Evolutionary conservation across 2,888 invertebrate species (phyloP).

Genomic region (Pilophorus perplexus): DNA sequence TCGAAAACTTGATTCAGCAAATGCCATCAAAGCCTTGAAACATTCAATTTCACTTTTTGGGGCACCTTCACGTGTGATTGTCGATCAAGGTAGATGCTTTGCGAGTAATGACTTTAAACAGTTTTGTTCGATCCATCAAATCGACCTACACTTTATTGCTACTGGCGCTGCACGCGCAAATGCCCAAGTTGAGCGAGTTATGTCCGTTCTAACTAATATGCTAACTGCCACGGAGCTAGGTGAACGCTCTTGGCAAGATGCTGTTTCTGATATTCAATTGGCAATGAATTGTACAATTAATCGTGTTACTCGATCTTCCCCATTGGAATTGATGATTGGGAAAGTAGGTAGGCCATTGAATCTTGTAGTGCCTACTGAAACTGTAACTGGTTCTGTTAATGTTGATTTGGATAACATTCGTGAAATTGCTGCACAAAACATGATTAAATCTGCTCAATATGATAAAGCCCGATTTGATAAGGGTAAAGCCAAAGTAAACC

Average conservation of each 20-base stretch:
- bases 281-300: slow-evolving; percentile 21
- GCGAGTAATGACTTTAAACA: slow-evolving; percentile 44
- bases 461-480: slow-evolving; percentile 38
- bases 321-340: slow-evolving; percentile 25
- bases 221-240: slow-evolving; percentile 19
- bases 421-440: slow-evolving; percentile 19
- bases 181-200: slow-evolving; percentile 40
- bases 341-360: slow-evolving; percentile 13
- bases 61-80: slow-evolving; percentile 45
- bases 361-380: slow-evolving; percentile 13
- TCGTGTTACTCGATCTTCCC: slow-evolving; percentile 16
- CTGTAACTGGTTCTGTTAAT: neutral
- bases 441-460: slow-evolving; percentile 16
- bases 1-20: slow-evolving; percentile 49
- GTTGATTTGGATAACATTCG: neutral
- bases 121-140: slow-evolving; percentile 41
- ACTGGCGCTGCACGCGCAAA: slow-evolving; percentile 49
- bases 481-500: slow-evolving; percentile 20
- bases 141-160: slow-evolving; percentile 48
- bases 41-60: slow-evolving; percentile 44
- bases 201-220: slow-evolving; percentile 15
- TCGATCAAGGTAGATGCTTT: slow-evolving; percentile 36
- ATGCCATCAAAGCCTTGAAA: slow-evolving; percentile 42
- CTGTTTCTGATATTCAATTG: slow-evolving; percentile 19
- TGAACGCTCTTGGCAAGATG: slow-evolving; percentile 26